These are phyloP conservation scores for Phaonia tiefii DNA, from an alignment of 2,888 invertebrate genomes.

Conservation along the genomic window DNA sequence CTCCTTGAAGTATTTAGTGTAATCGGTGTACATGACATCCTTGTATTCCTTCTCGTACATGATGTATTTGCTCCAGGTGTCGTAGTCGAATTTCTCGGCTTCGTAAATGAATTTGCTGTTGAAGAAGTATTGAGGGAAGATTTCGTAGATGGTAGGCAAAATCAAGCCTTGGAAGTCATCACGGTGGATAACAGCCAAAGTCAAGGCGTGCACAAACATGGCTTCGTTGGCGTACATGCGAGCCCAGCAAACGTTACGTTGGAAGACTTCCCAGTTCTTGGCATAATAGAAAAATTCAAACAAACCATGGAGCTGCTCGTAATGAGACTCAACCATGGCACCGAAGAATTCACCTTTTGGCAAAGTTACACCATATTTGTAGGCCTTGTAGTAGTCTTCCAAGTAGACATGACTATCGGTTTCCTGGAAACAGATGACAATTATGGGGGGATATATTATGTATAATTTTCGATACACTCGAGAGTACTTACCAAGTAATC, in stretches of 20 bases:
- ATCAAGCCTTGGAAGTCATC: constrained; percentile 84
- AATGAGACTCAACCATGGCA: constrained; percentile 80
- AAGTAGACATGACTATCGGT: constrained; percentile 69
- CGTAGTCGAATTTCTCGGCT: constrained; percentile 83
- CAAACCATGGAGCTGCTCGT: constrained; percentile 82
- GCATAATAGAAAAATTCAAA: constrained; percentile 85
- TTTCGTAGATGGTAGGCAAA: constrained; percentile 86
- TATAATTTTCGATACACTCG: background rate
- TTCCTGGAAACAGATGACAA: constrained; percentile 67
- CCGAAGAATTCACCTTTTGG: constrained; percentile 82
- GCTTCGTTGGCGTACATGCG: constrained; percentile 85
- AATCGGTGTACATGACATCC: constrained; percentile 67
- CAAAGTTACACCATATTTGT: constrained; percentile 77
- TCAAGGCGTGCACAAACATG: constrained; percentile 84
- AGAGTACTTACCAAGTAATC: constrained; percentile 63
- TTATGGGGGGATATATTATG: background rate
- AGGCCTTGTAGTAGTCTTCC: constrained; percentile 67
- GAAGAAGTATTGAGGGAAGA: constrained; percentile 86
- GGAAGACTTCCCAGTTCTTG: constrained; percentile 86
- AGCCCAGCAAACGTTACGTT: constrained; percentile 85
- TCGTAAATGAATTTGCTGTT: constrained; percentile 85
- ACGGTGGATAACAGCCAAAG: constrained; percentile 84
- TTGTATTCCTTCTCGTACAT: constrained; percentile 72
- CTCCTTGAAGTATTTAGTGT: constrained; percentile 69
- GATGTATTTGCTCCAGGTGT: constrained; percentile 78